phyloP scores from a whole-genome alignment of 2,113 vertebrate species.

The Dipodomys stephensi region DNA sequence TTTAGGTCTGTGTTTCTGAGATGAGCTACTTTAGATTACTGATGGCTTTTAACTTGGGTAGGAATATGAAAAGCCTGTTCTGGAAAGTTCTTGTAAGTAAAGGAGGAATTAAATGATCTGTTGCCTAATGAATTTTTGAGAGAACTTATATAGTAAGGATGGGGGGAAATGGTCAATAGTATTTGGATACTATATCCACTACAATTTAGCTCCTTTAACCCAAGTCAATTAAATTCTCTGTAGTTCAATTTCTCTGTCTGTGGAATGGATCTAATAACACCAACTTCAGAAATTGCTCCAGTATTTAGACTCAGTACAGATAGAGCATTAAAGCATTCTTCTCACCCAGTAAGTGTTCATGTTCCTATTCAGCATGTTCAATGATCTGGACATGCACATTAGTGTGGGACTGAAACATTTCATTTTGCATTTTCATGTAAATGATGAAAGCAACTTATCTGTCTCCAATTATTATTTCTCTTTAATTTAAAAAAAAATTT shows the following conservation, averaged over 20 bases:
- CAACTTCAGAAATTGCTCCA: background rate
- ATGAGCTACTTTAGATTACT: background rate
- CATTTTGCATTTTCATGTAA: conserved; percentile 41
- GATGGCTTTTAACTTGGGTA: background rate
- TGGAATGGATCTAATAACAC: background rate
- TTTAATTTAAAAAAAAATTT: background rate
- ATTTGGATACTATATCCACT: background rate
- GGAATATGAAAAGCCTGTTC: background rate
- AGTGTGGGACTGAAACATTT: background rate
- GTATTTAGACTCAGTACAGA: background rate
- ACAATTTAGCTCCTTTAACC: background rate
- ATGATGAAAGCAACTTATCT: conserved; percentile 24
- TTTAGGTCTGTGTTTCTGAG: background rate
- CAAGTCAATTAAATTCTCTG: background rate
- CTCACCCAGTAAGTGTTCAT: background rate
- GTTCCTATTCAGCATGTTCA: background rate
- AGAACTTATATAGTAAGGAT: background rate
- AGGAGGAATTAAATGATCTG: background rate
- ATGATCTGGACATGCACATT: background rate
- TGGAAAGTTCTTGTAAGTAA: background rate
- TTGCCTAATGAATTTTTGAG: background rate
- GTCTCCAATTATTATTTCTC: conserved; percentile 34
- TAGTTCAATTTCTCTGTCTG: background rate
- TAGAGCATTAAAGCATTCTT: background rate
- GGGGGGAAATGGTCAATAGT: background rate